phyloP scores from a whole-genome alignment of 2,113 vertebrate species.

The Chaetodon trifascialis region DNA sequence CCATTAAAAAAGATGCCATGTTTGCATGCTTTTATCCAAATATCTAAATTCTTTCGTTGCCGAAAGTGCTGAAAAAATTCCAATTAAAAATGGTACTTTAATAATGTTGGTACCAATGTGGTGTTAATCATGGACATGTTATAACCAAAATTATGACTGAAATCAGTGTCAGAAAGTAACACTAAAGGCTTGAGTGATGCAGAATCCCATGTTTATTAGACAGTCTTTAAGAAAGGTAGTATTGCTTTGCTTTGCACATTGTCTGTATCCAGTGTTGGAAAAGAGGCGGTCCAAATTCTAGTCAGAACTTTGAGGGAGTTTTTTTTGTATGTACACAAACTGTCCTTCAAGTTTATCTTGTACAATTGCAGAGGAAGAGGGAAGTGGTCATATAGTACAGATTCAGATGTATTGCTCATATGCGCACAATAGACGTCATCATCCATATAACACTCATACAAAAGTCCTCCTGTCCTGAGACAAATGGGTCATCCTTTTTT shows the following conservation, averaged over 20 bases:
- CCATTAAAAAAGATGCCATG: background rate
- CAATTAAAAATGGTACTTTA: background rate
- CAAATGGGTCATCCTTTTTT: slow-evolving; percentile 60
- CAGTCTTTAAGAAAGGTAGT: slow-evolving; percentile 51
- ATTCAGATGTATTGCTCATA: slow-evolving; percentile 46
- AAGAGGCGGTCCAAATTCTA: slow-evolving; percentile 40
- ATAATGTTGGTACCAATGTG: too few species aligned
- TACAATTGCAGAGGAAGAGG: slow-evolving; percentile 38
- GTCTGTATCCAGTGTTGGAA: slow-evolving; percentile 48
- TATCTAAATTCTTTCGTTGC: background rate
- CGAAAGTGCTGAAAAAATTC: background rate
- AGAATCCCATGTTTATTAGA: slow-evolving; percentile 76
- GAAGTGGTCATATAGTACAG: slow-evolving; percentile 47
- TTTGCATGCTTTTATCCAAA: background rate
- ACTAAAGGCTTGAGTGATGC: slow-evolving; percentile 25
- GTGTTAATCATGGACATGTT: background rate
- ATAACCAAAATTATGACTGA: background rate
- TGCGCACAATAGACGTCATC: slow-evolving; percentile 29
- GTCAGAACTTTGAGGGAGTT: background rate
- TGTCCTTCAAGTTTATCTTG: slow-evolving; percentile 42
- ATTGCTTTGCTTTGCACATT: slow-evolving; percentile 58
- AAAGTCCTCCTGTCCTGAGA: slow-evolving; percentile 59
- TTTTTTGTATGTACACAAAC: slow-evolving; percentile 51
- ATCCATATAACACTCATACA: slow-evolving; percentile 46
- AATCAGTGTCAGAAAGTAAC: slow-evolving; percentile 19